Conservation (phyloP, 35 echinoderm and acorn worm genomes). For the Amphiura filiformis region DNA sequence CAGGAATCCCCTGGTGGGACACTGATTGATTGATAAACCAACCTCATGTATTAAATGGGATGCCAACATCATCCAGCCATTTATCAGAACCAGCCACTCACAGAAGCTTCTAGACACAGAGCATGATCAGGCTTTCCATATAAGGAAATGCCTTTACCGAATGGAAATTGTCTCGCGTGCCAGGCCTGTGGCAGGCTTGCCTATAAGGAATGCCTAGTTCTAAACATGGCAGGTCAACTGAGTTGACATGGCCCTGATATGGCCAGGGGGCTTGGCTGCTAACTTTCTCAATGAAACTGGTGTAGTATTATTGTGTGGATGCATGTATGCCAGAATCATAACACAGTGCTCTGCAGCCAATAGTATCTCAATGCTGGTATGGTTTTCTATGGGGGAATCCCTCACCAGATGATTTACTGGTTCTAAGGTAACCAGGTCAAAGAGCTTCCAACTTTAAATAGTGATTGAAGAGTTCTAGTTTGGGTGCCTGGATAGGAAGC, state of each 20-base stretch:
- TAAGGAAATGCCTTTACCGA: slow-evolving; percentile 45
- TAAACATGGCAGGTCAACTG: slow-evolving; percentile 41
- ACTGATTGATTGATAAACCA: not conserved
- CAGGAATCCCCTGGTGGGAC: not conserved
- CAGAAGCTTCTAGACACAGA: not conserved
- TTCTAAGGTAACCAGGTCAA: no score
- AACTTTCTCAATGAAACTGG: slow-evolving; percentile 34
- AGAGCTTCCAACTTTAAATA: no score
- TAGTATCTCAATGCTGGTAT: not conserved
- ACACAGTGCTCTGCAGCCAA: not conserved
- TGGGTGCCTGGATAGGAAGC: no score
- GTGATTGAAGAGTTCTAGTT: no score
- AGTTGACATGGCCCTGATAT: slow-evolving; percentile 21
- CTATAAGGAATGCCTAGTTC: slow-evolving; percentile 36
- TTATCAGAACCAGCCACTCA: not conserved
- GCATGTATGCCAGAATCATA: not conserved
- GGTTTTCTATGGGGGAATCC: slow-evolving; percentile 1
- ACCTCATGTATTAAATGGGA: not conserved
- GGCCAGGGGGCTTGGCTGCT: slow-evolving; percentile 11
- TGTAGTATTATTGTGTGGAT: not conserved
- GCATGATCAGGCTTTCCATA: slow-evolving; percentile 22
- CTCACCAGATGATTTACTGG: not conserved
- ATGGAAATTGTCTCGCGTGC: slow-evolving; percentile 28
- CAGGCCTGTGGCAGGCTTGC: slow-evolving; percentile 2
- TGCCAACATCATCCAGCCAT: not conserved